These are phyloP conservation scores for Crossaster papposus DNA, from an alignment of 53 echinoderm and acorn worm species.

Conservation along the genomic window DNA sequence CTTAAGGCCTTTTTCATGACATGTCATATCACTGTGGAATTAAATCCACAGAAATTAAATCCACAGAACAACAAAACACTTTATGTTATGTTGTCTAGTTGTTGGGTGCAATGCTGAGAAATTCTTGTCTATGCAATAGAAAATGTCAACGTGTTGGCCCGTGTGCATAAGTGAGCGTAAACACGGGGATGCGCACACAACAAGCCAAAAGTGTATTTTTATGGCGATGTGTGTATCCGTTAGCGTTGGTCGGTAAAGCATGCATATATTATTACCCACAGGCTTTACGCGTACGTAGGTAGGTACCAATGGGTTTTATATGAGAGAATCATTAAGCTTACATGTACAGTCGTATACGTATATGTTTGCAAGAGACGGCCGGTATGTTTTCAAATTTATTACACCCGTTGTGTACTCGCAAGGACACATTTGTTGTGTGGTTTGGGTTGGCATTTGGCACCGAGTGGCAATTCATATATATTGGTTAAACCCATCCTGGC, in stretches of 20 bases:
- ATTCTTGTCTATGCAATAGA: not conserved
- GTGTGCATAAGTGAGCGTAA: not conserved
- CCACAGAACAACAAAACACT: not conserved
- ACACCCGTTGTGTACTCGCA: not conserved
- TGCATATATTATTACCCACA: slow-evolving; percentile 6
- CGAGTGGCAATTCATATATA: not conserved
- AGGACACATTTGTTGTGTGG: not conserved
- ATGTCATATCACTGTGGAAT: slow-evolving; percentile 13
- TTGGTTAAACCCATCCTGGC: not conserved
- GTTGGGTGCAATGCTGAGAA: not conserved
- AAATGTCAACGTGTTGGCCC: not conserved
- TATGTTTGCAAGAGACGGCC: not conserved
- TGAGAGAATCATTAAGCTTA: not conserved
- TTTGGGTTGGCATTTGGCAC: not conserved
- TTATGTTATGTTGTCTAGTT: not conserved
- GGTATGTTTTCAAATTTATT: no score
- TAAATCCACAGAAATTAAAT: not conserved
- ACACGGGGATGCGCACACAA: not conserved
- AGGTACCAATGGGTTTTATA: not conserved
- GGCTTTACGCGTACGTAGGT: no score
- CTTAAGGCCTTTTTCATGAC: not conserved
- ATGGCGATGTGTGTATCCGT: not conserved
- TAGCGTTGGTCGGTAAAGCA: not conserved
- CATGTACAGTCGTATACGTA: not conserved
- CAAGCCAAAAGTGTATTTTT: not conserved